These are phyloP conservation scores for Sesamia nonagrioides DNA, from an alignment of 1,140 invertebrate species.

Conservation along the genomic window DNA sequence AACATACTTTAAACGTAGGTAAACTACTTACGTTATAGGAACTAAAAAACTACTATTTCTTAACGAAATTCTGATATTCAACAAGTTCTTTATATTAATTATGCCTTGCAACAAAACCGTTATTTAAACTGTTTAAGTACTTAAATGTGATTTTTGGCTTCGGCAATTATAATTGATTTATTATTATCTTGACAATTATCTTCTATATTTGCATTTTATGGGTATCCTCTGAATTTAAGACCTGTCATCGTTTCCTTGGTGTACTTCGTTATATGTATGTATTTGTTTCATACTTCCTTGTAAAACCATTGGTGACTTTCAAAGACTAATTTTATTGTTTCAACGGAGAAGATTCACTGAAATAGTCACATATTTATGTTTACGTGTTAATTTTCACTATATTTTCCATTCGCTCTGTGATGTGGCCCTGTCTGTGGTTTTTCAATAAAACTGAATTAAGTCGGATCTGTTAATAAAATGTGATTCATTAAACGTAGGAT, in stretches of 20 bases:
- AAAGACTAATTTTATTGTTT: neutral
- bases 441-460: constrained; percentile 33
- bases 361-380: neutral
- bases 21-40: no score
- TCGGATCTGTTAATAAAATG: constrained; percentile 28
- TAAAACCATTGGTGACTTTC: neutral
- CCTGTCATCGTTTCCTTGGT: neutral
- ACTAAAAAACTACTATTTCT: neutral
- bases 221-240: neutral
- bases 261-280: no score
- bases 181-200: neutral
- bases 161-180: neutral
- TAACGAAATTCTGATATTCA: neutral
- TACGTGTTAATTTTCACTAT: constrained; percentile 3
- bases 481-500: constrained; percentile 27
- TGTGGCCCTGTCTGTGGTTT: constrained; percentile 21
- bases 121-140: neutral
- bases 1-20: no score
- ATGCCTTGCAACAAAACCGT: no score
- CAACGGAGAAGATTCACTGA: neutral
- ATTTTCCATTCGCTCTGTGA: constrained; percentile 15
- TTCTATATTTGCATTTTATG: neutral
- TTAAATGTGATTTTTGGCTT: neutral
- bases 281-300: neutral
- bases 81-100: no score